Evolutionary conservation across 37 sponge, comb jelly and placozoan genomes (phyloP).

Genomic region (Mnemiopsis leidyi): DNA sequence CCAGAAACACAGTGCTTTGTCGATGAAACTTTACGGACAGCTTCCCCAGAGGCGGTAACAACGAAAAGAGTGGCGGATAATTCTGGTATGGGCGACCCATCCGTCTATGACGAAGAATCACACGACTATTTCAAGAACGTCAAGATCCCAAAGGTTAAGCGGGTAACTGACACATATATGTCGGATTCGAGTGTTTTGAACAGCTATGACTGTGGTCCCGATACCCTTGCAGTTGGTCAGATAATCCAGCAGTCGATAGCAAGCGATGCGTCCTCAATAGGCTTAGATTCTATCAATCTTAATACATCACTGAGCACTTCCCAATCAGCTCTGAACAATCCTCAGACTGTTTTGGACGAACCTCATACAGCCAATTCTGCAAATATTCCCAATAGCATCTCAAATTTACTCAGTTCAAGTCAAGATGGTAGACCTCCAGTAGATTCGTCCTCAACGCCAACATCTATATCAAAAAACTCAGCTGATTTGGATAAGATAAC

Average conservation of each 20-base stretch:
- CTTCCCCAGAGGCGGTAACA: no score
- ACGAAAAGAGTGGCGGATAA: neutral
- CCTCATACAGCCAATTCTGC: no score
- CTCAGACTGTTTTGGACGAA: no score
- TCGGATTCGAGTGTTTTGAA: neutral
- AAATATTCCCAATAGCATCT: neutral
- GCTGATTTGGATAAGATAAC: neutral
- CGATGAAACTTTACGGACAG: no score
- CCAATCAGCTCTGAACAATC: neutral
- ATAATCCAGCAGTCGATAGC: neutral
- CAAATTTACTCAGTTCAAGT: neutral
- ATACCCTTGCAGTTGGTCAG: neutral
- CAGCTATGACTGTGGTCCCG: neutral
- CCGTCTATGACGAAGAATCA: slow-evolving; percentile 20
- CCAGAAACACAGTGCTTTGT: no score
- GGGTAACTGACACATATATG: slow-evolving; percentile 42
- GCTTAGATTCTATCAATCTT: neutral
- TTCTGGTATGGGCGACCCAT: slow-evolving; percentile 11
- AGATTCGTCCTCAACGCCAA: neutral
- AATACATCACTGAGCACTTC: neutral
- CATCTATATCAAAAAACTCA: neutral
- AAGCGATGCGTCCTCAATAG: neutral
- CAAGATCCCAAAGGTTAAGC: slow-evolving; percentile 24
- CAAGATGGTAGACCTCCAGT: neutral
- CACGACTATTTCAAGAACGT: slow-evolving; percentile 24